A percentile compares a stretch with the other conserved stretches of the same genome.
Evolutionary conservation across 1,140 invertebrate genomes (phyloP).

Genomic region (Bombus fervidus): DNA sequence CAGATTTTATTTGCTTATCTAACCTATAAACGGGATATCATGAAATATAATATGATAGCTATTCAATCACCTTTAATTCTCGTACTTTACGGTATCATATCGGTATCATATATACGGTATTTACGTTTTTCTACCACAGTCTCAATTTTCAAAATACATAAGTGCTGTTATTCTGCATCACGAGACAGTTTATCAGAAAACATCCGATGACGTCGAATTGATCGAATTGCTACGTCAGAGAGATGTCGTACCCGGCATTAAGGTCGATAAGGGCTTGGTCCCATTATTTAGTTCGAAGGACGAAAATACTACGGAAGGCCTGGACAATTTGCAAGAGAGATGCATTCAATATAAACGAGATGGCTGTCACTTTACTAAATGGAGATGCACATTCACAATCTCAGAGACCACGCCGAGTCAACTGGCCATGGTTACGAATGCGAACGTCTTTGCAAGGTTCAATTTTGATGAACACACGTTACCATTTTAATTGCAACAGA

Average conservation of each 20-base stretch:
- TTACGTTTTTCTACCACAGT: slow-evolving; percentile 28
- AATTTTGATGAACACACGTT: not conserved
- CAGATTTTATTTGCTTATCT: not conserved
- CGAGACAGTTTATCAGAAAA: slow-evolving; percentile 98
- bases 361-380: slow-evolving; percentile 98
- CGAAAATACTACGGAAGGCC: slow-evolving; percentile 97
- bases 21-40: not conserved
- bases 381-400: slow-evolving; percentile 98
- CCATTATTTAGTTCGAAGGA: slow-evolving; percentile 93
- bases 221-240: slow-evolving; percentile 90
- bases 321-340: slow-evolving; percentile 95
- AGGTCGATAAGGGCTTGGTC: slow-evolving; percentile 95
- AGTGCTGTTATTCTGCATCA: slow-evolving; percentile 97
- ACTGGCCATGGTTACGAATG: slow-evolving; percentile 95
- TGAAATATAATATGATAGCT: not conserved
- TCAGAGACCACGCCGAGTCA: slow-evolving; percentile 93
- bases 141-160: slow-evolving; percentile 85
- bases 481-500: not conserved
- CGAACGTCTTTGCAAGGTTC: slow-evolving; percentile 92
- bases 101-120: too few species aligned
- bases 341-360: slow-evolving; percentile 99
- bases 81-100: not conserved
- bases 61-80: not conserved
- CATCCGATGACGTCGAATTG: slow-evolving; percentile 92
- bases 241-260: slow-evolving; percentile 95